Evolutionary conservation across 2,113 vertebrate genomes (phyloP).

Genomic region (Colius striatus): DNA sequence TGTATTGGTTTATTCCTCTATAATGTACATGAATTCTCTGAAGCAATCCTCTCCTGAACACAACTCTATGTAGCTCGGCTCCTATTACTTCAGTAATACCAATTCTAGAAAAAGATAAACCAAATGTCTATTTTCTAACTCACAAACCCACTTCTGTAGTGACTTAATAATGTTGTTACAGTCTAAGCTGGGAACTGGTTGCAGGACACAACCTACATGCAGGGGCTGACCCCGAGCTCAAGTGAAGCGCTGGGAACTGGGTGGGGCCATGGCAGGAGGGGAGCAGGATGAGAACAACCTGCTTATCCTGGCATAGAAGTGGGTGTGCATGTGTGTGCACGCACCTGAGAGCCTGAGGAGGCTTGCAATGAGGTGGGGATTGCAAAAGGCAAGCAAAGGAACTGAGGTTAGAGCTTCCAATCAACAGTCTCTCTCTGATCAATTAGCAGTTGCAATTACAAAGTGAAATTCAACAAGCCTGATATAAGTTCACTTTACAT

Average conservation of each 20-base stretch:
- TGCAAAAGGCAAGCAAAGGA: not conserved
- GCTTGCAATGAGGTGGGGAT: not conserved
- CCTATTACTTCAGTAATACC: not conserved
- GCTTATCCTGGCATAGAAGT: not conserved
- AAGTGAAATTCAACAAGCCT: not conserved
- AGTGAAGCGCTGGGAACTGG: not conserved
- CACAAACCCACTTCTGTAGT: not conserved
- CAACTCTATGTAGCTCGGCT: not conserved
- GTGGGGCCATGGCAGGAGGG: not conserved
- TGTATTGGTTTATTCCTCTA: not conserved
- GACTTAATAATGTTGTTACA: not conserved
- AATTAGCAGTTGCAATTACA: not conserved
- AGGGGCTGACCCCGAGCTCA: not conserved
- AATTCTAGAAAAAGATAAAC: not conserved
- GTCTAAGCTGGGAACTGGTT: not conserved
- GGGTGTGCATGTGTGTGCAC: not conserved
- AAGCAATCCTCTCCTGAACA: not conserved
- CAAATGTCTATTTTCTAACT: not conserved
- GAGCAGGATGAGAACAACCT: not conserved
- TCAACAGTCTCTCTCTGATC: not conserved
- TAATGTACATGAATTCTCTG: not conserved
- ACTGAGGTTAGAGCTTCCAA: not conserved
- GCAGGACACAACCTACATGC: not conserved
- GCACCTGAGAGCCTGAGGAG: not conserved
- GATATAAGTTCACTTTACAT: not conserved